These are phyloP conservation scores for Sylvicapra grimmia DNA, from an alignment of 2,113 vertebrate genomes.

Conservation along the genomic window DNA sequence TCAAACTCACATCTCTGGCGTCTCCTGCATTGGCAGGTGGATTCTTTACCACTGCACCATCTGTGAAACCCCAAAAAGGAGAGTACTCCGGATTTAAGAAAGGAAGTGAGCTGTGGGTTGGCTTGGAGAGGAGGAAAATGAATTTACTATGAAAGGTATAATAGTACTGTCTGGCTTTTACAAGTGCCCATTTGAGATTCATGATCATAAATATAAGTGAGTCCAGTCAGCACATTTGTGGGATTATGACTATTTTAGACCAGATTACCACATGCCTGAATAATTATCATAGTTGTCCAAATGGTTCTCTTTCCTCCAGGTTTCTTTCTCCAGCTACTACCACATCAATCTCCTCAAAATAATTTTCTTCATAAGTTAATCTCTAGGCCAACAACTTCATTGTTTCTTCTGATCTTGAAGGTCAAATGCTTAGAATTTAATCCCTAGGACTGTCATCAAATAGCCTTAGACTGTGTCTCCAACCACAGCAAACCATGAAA, in stretches of 20 bases:
- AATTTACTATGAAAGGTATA: neutral
- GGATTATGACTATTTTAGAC: neutral
- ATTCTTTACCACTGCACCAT: neutral
- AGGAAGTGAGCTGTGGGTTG: neutral
- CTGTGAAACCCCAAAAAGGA: neutral
- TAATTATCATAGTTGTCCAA: neutral
- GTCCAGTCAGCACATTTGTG: neutral
- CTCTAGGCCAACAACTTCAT: neutral
- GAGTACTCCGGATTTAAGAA: neutral
- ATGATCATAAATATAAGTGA: slow-evolving; percentile 34
- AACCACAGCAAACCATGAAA: neutral
- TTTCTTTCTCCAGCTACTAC: neutral
- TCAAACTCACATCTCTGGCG: neutral
- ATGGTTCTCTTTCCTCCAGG: neutral
- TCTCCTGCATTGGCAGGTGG: neutral
- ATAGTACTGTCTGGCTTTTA: neutral
- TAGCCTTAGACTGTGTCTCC: neutral
- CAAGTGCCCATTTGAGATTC: slow-evolving; percentile 26
- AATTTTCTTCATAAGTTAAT: neutral
- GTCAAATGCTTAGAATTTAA: neutral
- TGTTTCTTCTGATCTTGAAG: slow-evolving; percentile 6
- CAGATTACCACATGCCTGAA: neutral
- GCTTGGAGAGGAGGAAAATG: neutral
- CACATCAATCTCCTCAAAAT: neutral
- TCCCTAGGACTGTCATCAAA: neutral